These are phyloP conservation scores for Semaprochilodus insignis DNA, from an alignment of 2,797 vertebrate species.

Conservation along the genomic window DNA sequence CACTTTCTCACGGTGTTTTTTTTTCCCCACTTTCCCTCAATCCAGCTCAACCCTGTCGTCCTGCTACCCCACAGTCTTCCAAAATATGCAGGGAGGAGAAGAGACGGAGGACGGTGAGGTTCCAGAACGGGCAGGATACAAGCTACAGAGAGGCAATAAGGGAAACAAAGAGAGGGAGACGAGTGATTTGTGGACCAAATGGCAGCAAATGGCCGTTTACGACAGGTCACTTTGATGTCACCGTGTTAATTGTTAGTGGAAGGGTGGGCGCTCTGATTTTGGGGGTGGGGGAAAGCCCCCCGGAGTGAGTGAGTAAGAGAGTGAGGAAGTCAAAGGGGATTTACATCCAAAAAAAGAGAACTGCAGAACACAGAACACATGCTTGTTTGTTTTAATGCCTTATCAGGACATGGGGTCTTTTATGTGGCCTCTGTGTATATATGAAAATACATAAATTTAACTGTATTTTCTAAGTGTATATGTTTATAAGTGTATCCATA, in stretches of 20 bases:
- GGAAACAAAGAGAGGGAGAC: not conserved
- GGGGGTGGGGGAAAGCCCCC: not conserved
- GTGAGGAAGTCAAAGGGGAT: not conserved
- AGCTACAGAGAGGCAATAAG: not conserved
- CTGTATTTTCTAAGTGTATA: too few species aligned
- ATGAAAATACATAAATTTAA: too few species aligned
- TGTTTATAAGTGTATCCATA: too few species aligned
- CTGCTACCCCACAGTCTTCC: not conserved
- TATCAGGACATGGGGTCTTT: not conserved
- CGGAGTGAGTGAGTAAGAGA: not conserved
- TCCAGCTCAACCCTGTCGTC: not conserved
- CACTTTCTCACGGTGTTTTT: constrained; percentile 60
- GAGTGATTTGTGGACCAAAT: constrained; percentile 31
- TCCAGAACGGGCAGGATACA: not conserved
- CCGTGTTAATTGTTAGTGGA: constrained; percentile 50
- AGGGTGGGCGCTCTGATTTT: not conserved
- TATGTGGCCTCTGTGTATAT: too few species aligned
- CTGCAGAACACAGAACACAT: not conserved
- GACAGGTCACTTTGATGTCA: constrained; percentile 56
- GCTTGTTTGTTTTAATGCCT: not conserved
- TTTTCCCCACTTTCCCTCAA: constrained; percentile 22
- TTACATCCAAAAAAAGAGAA: not conserved
- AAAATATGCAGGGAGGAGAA: not conserved
- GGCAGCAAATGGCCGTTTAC: constrained; percentile 55
- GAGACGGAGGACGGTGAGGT: not conserved